Evolutionary conservation across 1,140 invertebrate genomes (phyloP).

Genomic region (Heliconius nattereri): DNA sequence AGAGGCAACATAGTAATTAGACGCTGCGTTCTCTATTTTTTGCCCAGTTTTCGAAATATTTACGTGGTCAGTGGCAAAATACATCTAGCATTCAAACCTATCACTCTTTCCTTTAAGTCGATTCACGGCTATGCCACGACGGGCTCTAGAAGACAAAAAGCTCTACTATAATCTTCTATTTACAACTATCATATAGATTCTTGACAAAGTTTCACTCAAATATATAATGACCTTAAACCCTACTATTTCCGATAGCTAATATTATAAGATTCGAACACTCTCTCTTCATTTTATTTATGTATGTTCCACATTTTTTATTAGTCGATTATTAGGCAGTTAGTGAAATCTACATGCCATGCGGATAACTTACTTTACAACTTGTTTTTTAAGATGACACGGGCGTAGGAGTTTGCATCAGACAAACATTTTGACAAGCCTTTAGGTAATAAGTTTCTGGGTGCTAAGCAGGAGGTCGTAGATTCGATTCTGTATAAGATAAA

Average conservation of each 20-base stretch:
- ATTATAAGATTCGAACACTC: not conserved
- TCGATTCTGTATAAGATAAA: too few species aligned
- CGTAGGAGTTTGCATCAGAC: not conserved
- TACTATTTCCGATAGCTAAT: conserved; percentile 2
- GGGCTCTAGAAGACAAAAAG: not conserved
- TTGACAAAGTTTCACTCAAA: conserved; percentile 14
- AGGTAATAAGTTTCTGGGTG: too few species aligned
- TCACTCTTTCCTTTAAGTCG: too few species aligned
- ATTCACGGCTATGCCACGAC: too few species aligned
- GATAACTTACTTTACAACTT: not conserved
- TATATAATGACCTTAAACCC: conserved; percentile 5
- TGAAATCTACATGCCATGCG: not conserved
- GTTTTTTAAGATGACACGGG: not conserved
- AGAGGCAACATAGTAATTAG: too few species aligned
- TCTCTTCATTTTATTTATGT: conserved; percentile 11
- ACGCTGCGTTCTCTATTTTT: too few species aligned
- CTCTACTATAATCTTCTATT: not conserved
- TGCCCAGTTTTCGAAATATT: too few species aligned
- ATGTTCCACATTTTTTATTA: conserved; percentile 16
- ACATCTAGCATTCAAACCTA: too few species aligned
- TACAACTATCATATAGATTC: not conserved
- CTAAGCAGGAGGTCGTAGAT: too few species aligned
- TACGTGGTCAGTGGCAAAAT: too few species aligned
- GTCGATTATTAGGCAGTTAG: conserved; percentile 5
- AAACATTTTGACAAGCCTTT: not conserved